Evolutionary conservation across 2,113 vertebrate genomes (phyloP), one percentile per base, ranked within the genome.

Genomic region (Alaudala cheleensis): DNA sequence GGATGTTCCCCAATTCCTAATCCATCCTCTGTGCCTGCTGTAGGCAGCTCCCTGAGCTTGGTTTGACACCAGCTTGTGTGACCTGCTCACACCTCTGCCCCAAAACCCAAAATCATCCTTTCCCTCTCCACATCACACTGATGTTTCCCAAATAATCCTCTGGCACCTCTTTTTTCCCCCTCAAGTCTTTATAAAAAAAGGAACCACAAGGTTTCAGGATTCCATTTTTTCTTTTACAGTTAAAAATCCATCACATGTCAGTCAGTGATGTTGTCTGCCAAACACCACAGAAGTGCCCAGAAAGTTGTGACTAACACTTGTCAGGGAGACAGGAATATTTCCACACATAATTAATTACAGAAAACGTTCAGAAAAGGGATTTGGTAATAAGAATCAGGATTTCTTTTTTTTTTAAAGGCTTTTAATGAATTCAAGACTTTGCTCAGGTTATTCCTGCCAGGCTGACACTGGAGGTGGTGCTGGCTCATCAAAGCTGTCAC

Each of bases 1-100:
- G 96, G 96, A 92, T 86, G 42, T 21, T 95, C 88, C 81, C 87
- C 92, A 66, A 23, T 21, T 88, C 15, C 7, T 67, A 20, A 72
- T 65, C 93, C 80, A 44, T 67, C 49, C 90, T 79, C 77, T 40
- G 44, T 33, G 69, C 64, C 50, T 26, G 95, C 92, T 80, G 23
- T 3, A 6, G 86, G 96, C 92, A 90, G 79, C 60, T 54, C 65
- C 6, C 60, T 53, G 78, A 78, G 78, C 84, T 56, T 25, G 13
- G n/a, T 25, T 69, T 61, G 87, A 60, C 84, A 40, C 40, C 28
- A 42, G 6, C 73, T 34, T 24, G 9, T 81, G 80, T 20, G 71
- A 93, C 45, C 82, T 14, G 4, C 69, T 47, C 61, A 17, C 70
- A n/a, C 33, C 79, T 57, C 77, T 69, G 53, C 29, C 29, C 76